Conservation (phyloP, 2,888 invertebrate species). For the Brenthis hecate region DNA sequence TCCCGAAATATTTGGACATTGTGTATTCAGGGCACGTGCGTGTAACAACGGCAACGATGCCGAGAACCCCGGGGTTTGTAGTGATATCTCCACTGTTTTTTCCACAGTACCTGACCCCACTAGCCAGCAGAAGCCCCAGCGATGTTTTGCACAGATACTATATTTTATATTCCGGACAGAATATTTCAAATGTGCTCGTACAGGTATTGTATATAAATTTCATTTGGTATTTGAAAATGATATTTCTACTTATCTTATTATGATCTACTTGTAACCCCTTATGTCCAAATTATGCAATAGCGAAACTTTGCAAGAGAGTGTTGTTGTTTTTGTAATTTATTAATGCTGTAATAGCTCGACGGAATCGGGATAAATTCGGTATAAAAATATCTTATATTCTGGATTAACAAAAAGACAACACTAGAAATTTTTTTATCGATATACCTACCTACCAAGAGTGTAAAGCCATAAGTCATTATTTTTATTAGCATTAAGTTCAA, state of each 20-base stretch:
- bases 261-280: background rate
- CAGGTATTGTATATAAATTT: constrained; percentile 1
- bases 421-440: no score
- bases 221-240: constrained; percentile 3
- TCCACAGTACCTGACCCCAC: constrained; percentile 75
- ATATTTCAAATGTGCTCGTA: background rate
- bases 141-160: constrained; percentile 17
- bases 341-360: no score
- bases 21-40: constrained; percentile 73
- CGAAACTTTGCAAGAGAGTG: no score
- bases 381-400: no score
- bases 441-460: no score
- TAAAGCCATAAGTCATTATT: no score
- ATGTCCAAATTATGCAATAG: background rate
- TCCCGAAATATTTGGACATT: constrained; percentile 64
- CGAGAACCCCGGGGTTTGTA: constrained; percentile 76
- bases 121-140: constrained; percentile 63
- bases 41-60: constrained; percentile 71
- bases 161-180: constrained; percentile 6
- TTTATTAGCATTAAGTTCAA: no score
- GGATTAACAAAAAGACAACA: no score
- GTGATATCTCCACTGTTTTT: constrained; percentile 75
- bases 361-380: no score
- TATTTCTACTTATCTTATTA: background rate
- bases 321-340: no score